Conservation (phyloP, 2,888 invertebrate genomes). For the Branchinecta sandiegonensis region DNA sequence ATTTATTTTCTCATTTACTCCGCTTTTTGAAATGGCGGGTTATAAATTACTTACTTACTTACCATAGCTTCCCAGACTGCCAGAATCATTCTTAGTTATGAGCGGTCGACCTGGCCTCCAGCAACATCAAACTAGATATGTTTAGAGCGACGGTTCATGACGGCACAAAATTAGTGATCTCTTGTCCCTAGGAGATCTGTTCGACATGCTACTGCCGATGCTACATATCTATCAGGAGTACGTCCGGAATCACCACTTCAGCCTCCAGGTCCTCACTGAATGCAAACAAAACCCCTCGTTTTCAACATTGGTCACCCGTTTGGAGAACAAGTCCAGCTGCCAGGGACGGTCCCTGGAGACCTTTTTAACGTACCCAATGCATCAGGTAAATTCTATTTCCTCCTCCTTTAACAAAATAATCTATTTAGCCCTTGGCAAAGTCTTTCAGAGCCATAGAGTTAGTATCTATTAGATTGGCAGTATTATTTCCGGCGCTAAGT, state of each 20-base stretch:
- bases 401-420: neutral
- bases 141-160: too few relatives aligned
- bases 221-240: constrained; percentile 88
- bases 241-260: constrained; percentile 84
- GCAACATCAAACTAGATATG: too few relatives aligned
- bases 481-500: too few relatives aligned
- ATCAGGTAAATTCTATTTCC: constrained; percentile 48
- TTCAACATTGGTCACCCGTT: constrained; percentile 55
- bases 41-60: too few relatives aligned
- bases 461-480: too few relatives aligned
- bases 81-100: too few relatives aligned
- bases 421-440: too few relatives aligned
- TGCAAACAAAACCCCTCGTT: constrained; percentile 72
- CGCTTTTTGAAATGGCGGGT: too few relatives aligned
- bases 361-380: constrained; percentile 85
- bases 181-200: constrained; percentile 58
- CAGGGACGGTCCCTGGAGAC: constrained; percentile 72
- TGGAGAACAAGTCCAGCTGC: constrained; percentile 72
- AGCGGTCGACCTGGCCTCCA: too few relatives aligned
- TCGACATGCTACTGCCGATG: constrained; percentile 89
- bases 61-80: too few relatives aligned
- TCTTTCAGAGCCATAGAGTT: too few relatives aligned
- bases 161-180: constrained; percentile 15
- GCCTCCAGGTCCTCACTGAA: constrained; percentile 76
- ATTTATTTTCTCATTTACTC: too few relatives aligned